Evolutionary conservation across 2,888 invertebrate genomes (phyloP).

Genomic region (Graphium colonna): DNA sequence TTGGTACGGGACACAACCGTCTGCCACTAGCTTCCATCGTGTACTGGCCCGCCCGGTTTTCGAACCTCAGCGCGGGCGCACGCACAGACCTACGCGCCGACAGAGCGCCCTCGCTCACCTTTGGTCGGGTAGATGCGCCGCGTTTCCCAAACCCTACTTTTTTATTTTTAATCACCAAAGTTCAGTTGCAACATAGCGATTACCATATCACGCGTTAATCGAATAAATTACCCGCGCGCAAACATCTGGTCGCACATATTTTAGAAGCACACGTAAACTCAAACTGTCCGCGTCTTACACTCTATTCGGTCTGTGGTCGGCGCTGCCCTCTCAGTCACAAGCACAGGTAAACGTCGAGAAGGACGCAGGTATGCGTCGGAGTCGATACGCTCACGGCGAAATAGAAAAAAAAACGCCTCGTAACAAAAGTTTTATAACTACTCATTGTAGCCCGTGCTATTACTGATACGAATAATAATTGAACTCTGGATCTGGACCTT

Average conservation of each 20-base stretch:
- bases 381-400: conserved; percentile 35
- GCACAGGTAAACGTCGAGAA: conserved; percentile 65
- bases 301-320: conserved; percentile 37
- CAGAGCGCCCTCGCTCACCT: conserved; percentile 31
- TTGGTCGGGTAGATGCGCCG: conserved; percentile 46
- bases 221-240: too few relatives aligned
- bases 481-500: conserved; percentile 37
- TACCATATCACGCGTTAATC: too few relatives aligned
- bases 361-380: conserved; percentile 63
- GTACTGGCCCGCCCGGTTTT: conserved; percentile 62
- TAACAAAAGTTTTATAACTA: conserved; percentile 68
- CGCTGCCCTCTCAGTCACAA: conserved; percentile 49
- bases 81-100: conserved; percentile 41
- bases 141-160: background rate
- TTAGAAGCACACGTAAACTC: too few relatives aligned
- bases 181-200: too few relatives aligned
- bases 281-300: conserved; percentile 37
- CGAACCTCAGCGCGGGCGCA: conserved; percentile 63
- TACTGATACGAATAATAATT: conserved; percentile 39
- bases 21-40: conserved; percentile 67
- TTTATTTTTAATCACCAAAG: conserved; percentile 22
- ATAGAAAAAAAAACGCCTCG: conserved; percentile 57
- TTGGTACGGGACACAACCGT: conserved; percentile 57
- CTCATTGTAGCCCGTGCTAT: conserved; percentile 48
- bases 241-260: too few relatives aligned